Base-by-base conservation (phyloP, 2,113 vertebrate genomes). In the Ciconia boyciana region DNA sequence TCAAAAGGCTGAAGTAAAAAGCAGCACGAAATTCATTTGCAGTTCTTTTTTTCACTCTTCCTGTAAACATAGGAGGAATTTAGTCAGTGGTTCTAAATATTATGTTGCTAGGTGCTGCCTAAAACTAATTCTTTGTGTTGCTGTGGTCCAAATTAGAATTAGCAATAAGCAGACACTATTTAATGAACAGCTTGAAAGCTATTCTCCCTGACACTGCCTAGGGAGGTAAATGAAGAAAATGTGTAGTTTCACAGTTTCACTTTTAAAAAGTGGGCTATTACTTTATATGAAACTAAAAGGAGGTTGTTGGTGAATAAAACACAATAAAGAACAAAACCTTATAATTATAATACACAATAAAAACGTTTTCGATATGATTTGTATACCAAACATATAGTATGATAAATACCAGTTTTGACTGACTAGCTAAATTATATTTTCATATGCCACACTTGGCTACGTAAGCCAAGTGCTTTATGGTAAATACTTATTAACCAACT, bases 191-290 rank as follows among this genome's bases (percentile, higher is more conserved):
- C 43, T 68, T 69, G 75, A 70, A 94, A 94, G 36, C 44, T 94
- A 6, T 72, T 90, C 85, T 71, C 64, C 81, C 66, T 36, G 26
- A 70, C 48, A 95, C 31, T 87, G 60, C 68, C 69, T 69, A 48
- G 48, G 61, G 43, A 93, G 48, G 24, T 87, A n/a, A 68, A 54
- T 79, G 60, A 96, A 96, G 92, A 92, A 96, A 97, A 92, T 32
- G 48, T 58, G 4, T 16, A 75, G 26, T 72, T 96, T 93, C 84
- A 81, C 52, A 81, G 90, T 80, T 77, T 84, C 61, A 61, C 58
- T 41, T 93, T 81, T 52, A 46, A 44, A 89, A 95, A 90, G 64
- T 55, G 46, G 36, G 24, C 15, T 71, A 10, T 87, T 83, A 49
- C 68, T 87, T 97, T 71, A 68, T 64, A 80, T 80, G 79, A 88